Conservation (phyloP, 1,140 invertebrate genomes). For the Wiebesia pumilae region DNA sequence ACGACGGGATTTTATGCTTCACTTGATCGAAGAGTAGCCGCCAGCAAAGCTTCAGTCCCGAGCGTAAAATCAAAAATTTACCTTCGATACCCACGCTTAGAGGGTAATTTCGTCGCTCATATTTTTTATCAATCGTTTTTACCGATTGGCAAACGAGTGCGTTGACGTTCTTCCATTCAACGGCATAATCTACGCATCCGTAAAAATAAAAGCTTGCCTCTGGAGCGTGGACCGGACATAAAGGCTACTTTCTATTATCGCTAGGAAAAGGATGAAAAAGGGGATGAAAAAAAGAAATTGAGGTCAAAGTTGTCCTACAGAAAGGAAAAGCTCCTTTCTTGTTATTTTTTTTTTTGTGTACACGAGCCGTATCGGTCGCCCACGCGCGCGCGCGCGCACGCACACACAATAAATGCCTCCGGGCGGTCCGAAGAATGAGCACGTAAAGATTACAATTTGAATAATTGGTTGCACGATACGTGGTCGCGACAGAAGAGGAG, state of each 20-base stretch:
- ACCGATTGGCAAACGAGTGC: no score
- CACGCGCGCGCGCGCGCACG: not conserved
- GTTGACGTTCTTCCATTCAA: no score
- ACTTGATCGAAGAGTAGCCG: not conserved
- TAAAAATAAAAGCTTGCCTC: no score
- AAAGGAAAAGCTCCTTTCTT: not conserved
- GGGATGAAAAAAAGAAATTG: no score
- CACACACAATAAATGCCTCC: slow-evolving; percentile 21
- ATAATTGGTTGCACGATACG: slow-evolving; percentile 24
- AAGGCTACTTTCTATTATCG: no score
- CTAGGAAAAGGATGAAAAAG: no score
- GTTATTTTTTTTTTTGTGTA: not conserved
- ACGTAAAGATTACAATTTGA: slow-evolving; percentile 47
- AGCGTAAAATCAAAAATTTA: not conserved
- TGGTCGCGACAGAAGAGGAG: not conserved
- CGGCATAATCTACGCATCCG: no score
- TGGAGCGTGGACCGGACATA: no score
- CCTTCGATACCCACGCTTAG: no score
- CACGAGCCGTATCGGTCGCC: not conserved
- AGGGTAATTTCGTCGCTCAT: not conserved
- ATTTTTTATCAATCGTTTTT: no score
- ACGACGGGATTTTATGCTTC: not conserved
- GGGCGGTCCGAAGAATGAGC: slow-evolving; percentile 1
- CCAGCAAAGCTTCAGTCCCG: not conserved
- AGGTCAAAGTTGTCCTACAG: no score